Conservation (phyloP, 2,113 vertebrate species). For the Tenrec ecaudatus region DNA sequence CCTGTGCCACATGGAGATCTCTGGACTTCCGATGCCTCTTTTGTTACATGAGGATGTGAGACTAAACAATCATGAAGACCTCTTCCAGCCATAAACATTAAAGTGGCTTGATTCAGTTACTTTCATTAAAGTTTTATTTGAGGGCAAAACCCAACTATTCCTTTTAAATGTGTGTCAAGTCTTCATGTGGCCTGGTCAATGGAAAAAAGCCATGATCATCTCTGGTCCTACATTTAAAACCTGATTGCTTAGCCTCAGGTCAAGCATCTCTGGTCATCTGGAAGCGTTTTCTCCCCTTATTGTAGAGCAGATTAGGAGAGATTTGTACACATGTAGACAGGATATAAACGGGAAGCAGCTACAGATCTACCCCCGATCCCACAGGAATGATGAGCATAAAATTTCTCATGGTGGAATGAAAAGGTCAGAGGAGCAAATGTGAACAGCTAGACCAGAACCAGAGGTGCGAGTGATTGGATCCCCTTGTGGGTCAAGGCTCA, state of each 20-base stretch:
- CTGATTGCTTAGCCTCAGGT: background rate
- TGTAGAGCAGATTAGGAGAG: too few relatives aligned
- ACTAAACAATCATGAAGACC: slow-evolving; percentile 17
- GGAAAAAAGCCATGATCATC: background rate
- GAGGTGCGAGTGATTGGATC: too few relatives aligned
- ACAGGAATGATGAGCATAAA: too few relatives aligned
- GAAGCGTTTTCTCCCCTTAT: too few relatives aligned
- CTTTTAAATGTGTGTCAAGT: background rate
- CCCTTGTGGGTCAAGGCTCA: too few relatives aligned
- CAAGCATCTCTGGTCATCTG: too few relatives aligned
- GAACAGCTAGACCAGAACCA: too few relatives aligned
- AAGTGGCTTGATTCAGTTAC: background rate
- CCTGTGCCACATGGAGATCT: background rate
- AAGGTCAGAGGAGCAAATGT: too few relatives aligned
- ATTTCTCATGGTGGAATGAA: too few relatives aligned
- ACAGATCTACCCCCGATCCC: too few relatives aligned
- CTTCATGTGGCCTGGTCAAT: background rate
- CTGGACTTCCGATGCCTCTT: background rate
- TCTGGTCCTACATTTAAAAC: background rate
- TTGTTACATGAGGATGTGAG: background rate
- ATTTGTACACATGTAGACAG: too few relatives aligned
- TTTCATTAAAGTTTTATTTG: slow-evolving; percentile 27
- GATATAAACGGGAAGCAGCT: too few relatives aligned
- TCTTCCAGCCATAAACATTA: slow-evolving; percentile 37
- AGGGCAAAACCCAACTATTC: background rate